These are phyloP conservation scores for Panulirus ornatus DNA, from an alignment of 1,140 invertebrate genomes.

Conservation along the genomic window DNA sequence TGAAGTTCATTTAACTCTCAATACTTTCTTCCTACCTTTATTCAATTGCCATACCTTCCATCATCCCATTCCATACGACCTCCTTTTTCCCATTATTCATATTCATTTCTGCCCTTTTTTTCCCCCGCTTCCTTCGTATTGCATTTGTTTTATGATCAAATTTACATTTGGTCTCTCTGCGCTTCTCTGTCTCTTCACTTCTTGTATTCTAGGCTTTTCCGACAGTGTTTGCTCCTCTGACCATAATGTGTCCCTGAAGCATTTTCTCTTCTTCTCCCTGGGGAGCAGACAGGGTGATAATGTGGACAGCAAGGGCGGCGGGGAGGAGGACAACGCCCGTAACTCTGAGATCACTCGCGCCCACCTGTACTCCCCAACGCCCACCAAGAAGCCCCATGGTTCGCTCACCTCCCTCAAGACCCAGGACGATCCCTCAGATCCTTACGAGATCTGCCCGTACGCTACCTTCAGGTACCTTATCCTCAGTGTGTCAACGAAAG, in stretches of 20 bases:
- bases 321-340: slow-evolving; percentile 57
- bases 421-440: slow-evolving; percentile 67
- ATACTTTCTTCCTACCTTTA: slow-evolving; percentile 11
- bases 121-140: neutral
- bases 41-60: neutral
- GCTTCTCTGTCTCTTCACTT: slow-evolving; percentile 1
- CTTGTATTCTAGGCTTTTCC: neutral
- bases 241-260: neutral
- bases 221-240: neutral
- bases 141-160: neutral
- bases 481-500: too few species aligned
- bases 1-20: neutral
- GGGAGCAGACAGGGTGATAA: slow-evolving; percentile 45
- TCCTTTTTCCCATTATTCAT: neutral
- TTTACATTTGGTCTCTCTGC: neutral
- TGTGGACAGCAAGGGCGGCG: slow-evolving; percentile 53
- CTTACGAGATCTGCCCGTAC: slow-evolving; percentile 73
- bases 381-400: slow-evolving; percentile 66
- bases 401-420: slow-evolving; percentile 68
- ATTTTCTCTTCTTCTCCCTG: neutral
- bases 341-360: slow-evolving; percentile 60
- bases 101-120: neutral
- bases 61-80: neutral
- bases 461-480: slow-evolving; percentile 69
- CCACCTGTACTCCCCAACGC: slow-evolving; percentile 64